A percentile compares a stretch with the other conserved stretches of the same genome.
These are phyloP conservation scores for Mastomys natalensis DNA, from an alignment of 2,113 vertebrate species.

Conservation along the genomic window DNA sequence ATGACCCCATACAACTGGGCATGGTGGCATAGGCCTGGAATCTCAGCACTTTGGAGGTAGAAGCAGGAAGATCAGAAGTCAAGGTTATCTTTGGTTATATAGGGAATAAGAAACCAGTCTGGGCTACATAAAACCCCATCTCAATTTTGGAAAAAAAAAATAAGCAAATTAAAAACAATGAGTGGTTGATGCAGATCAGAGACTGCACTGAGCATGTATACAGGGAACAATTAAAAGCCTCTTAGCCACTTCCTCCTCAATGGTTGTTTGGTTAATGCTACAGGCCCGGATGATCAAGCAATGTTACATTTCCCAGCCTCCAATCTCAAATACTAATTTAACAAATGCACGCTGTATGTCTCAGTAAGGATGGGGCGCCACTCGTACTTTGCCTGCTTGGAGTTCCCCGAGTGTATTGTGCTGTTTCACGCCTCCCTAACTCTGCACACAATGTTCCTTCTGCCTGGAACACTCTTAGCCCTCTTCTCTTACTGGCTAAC, in stretches of 20 bases:
- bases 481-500: constrained; percentile 77
- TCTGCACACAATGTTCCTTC: constrained; percentile 82
- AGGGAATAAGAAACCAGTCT: background rate
- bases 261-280: constrained; percentile 6
- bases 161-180: no score
- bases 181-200: background rate
- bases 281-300: constrained; percentile 37
- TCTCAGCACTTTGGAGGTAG: background rate
- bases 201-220: background rate
- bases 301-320: constrained; percentile 50
- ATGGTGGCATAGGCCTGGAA: background rate
- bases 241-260: background rate
- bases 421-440: constrained; percentile 81
- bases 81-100: background rate
- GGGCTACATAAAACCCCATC: background rate
- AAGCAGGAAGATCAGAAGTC: background rate
- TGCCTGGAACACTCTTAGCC: constrained; percentile 80
- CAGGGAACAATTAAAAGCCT: background rate
- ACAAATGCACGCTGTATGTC: constrained; percentile 48
- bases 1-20: background rate
- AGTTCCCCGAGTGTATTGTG: constrained; percentile 80
- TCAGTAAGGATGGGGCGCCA: constrained; percentile 57
- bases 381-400: constrained; percentile 57
- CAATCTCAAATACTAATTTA: constrained; percentile 38
- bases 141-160: background rate